Evolutionary conservation across 2,888 invertebrate genomes (phyloP), one percentile per base, ranked within the genome.

Genomic region (Polietes domitor): DNA sequence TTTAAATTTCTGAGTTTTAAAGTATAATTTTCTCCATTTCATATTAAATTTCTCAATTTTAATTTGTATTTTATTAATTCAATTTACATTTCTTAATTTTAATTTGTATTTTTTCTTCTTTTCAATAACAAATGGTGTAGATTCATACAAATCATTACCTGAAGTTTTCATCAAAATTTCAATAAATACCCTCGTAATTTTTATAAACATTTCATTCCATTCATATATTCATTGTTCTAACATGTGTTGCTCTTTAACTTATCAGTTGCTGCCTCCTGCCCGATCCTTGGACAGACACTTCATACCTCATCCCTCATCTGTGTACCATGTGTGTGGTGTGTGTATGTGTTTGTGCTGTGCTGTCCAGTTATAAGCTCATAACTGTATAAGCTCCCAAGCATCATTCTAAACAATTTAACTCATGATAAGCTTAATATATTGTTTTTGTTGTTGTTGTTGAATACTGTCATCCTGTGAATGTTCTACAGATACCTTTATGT

Each of bases 361-460:
- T 80, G 80, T 83, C 83, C 80, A 80, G 77, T 77, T 72, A 75
- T 80, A 77, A 77, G 71, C 70, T 83, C 77, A 80, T 83, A 72
- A 80, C 71, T 9, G 37, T 65, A 65, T 80, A 77, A 80, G 80
- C 74, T 75, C 80, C 63, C 71, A 80, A 80, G 65, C 77, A 83
- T 83, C 80, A 78, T 80, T 83, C 80, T 83, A 80, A 83, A 80
- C 83, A 83, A 83, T 83, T 83, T 83, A 80, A 75, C 77, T 83
- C 75, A 72, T 80, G 80, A 83, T 83, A 83, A 83, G 80, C 77
- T 80, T 78, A 75, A 83, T 80, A 55, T 19, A 65, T 41, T 65
- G 41, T 21, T 63, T 15, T 63, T 65, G 17, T 63, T 17, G 17
- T 19, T 65, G 37, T 12, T 65, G 37, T 37, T 37, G 41, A 24